Base-by-base conservation (phyloP, 2,113 vertebrate species). In the Fregetta grallaria region DNA sequence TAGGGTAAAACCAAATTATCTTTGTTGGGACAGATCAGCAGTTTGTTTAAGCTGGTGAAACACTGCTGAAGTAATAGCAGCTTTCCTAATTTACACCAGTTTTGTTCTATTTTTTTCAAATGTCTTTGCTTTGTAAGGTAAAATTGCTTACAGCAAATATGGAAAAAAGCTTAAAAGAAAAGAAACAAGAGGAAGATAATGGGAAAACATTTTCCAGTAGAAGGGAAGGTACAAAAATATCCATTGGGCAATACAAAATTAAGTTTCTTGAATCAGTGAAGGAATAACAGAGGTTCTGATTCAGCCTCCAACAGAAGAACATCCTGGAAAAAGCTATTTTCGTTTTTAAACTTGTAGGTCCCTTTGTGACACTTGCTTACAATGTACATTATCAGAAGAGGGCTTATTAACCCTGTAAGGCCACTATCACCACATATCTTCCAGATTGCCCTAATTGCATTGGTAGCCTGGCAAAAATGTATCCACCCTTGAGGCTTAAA, bases 11-110 rank as follows among this genome's bases (percentile, higher is more conserved):
- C 71, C 56, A 77, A 45, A 93, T 74, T 61, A 45, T 21, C 75
- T 91, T 59, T 82, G 73, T 42, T 89, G 86, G 29, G 86, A 84
- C 92, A 94, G 88, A 89, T 89, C 80, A 92, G 92, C 66, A 94
- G 80, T 89, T 96, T 86, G 68, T 74, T 79, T 75, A 85, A 91
- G 74, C 45, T 80, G 74, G 29, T 72, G 92, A 94, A 97, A 91
- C 47, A 21, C 83, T 73, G 70, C 44, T 92, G 91, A 92, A 62
- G 77, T 82, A 81, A 50, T 17, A 73, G 50, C 53, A 79, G 45
- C 45, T 91, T 91, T 75, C 47, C 36, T 84, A 84, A 73, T 68
- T 66, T 65, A n/a, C 61, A 10, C 53, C 29, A 36, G 25, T 49
- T 50, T 62, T 81, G 26, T 42, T 74, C 29, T 76, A 3, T 38